Conservation (phyloP, 2,888 invertebrate species). For the Pecten maximus region DNA sequence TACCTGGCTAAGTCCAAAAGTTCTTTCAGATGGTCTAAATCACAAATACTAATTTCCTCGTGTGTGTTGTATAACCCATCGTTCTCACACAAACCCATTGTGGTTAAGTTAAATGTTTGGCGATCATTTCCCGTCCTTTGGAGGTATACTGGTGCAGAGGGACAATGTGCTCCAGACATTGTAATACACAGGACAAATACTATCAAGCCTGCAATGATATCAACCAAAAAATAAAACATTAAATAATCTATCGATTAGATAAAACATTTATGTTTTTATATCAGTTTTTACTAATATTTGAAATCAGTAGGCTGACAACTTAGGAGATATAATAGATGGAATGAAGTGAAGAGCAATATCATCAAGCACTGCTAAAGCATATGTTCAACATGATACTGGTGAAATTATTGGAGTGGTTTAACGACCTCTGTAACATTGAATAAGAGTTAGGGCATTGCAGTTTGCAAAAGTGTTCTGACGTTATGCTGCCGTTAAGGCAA, state of each 20-base stretch:
- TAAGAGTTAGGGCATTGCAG: no score
- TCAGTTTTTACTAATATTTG: no score
- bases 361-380: no score
- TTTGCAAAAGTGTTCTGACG: no score
- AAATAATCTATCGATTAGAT: neutral
- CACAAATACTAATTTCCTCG: neutral
- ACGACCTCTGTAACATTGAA: no score
- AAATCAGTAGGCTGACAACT: no score
- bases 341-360: no score
- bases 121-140: neutral
- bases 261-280: no score
- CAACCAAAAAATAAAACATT: neutral
- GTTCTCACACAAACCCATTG: neutral
- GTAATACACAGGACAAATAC: neutral
- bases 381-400: no score
- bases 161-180: neutral
- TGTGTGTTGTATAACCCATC: neutral
- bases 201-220: neutral
- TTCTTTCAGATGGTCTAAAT: neutral
- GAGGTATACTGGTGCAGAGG: neutral
- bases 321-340: no score
- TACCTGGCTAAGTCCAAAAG: neutral
- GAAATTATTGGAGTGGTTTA: no score
- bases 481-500: no score
- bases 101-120: neutral